Conservation (phyloP, 2,113 vertebrate species). For the Thamnaconus septentrionalis region DNA sequence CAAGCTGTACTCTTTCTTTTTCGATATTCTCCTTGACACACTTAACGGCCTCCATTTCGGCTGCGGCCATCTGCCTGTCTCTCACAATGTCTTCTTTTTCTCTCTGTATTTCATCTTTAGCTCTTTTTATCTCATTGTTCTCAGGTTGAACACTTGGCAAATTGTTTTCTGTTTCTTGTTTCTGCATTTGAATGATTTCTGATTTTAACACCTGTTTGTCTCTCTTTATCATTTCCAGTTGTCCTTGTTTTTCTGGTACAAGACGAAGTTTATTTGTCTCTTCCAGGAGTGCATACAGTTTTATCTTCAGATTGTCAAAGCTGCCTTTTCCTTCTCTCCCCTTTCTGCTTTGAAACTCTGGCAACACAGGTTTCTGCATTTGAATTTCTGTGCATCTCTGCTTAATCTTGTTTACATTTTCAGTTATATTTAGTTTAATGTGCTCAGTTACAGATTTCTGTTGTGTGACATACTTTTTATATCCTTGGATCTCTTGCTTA, state of each 20-base stretch:
- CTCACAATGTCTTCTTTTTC: constrained; percentile 30
- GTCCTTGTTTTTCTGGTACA: constrained; percentile 18
- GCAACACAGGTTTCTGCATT: constrained; percentile 18
- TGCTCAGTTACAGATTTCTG: constrained; percentile 51
- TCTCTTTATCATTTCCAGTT: constrained; percentile 3
- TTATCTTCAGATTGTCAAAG: constrained; percentile 11
- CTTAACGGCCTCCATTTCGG: constrained; percentile 32
- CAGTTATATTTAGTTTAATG: constrained; percentile 46
- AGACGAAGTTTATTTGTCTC: constrained; percentile 45
- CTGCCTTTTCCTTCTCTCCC: constrained; percentile 4
- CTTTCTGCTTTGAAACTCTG: constrained; percentile 25
- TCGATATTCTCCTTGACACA: constrained; percentile 30
- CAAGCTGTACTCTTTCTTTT: constrained; percentile 39
- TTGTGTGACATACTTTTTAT: constrained; percentile 30
- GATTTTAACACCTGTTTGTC: constrained; percentile 4
- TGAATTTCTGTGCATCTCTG: constrained; percentile 24
- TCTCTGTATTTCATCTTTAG: constrained; percentile 21
- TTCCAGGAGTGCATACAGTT: constrained; percentile 32
- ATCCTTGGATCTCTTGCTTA: constrained; percentile 45
- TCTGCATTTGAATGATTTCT: constrained; percentile 3
- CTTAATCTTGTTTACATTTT: constrained; percentile 48
- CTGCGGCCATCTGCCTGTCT: constrained; percentile 23
- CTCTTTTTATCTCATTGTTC: constrained; percentile 37
- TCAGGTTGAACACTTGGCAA: constrained; percentile 20
- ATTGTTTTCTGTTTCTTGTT: constrained; percentile 17